phyloP scores from a whole-genome alignment of 1,140 invertebrate species.

The Hylaeus volcanicus region DNA sequence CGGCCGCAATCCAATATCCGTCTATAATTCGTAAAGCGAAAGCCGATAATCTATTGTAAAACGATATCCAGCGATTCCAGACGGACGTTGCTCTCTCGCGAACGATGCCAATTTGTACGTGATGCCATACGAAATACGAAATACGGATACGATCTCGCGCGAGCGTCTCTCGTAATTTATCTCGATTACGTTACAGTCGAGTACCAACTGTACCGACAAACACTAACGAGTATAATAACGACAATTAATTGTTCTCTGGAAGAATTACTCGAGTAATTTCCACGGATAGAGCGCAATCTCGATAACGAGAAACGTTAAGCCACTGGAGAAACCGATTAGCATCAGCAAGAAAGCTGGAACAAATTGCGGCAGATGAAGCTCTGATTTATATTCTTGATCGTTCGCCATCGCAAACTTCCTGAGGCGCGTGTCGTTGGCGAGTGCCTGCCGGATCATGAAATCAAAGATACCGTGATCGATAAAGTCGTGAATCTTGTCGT shows the following conservation, averaged over 20 bases:
- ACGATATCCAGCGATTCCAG: constrained; percentile 5
- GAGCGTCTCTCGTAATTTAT: too few species aligned
- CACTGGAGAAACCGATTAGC: constrained; percentile 61
- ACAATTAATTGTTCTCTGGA: too few species aligned
- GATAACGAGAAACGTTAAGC: constrained; percentile 17
- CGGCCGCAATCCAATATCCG: constrained; percentile 29
- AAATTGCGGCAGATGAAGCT: constrained; percentile 63
- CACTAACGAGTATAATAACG: too few species aligned
- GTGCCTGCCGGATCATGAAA: constrained; percentile 34
- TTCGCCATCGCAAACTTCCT: background rate
- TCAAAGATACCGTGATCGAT: constrained; percentile 65
- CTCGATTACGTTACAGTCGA: too few species aligned
- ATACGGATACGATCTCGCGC: background rate
- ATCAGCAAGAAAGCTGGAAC: constrained; percentile 70
- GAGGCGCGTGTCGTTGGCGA: background rate
- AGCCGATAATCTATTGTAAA: constrained; percentile 31
- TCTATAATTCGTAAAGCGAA: constrained; percentile 42
- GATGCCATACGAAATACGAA: too few species aligned
- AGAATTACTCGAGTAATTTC: background rate
- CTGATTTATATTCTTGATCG: constrained; percentile 3
- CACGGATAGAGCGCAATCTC: constrained; percentile 41
- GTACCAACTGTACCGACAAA: too few species aligned
- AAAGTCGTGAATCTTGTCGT: constrained; percentile 53
- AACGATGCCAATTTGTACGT: background rate
- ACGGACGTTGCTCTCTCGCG: background rate